Conservation (phyloP, 2,113 vertebrate genomes). For the Myotis davidii region DNA sequence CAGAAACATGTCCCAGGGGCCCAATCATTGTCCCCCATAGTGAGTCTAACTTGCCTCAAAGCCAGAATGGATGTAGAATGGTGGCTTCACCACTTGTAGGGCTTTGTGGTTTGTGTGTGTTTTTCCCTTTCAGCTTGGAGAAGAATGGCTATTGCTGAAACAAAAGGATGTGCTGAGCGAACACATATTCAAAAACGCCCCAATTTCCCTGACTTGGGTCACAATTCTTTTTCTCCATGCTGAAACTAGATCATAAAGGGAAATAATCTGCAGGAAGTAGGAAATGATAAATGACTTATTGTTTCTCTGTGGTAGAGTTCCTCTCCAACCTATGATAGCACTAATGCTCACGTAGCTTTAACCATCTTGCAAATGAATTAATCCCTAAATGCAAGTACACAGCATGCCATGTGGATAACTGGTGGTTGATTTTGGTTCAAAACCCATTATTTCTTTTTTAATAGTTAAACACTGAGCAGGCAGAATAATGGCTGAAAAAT, state of each 20-base stretch:
- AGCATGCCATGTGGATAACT: conserved; percentile 53
- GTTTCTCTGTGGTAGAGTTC: conserved; percentile 24
- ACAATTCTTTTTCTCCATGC: conserved; percentile 71
- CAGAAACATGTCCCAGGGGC: background rate
- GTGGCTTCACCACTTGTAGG: background rate
- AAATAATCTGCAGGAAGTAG: conserved; percentile 16
- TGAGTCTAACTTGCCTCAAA: background rate
- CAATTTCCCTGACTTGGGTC: conserved; percentile 68
- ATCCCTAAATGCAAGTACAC: conserved; percentile 18
- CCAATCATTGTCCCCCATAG: background rate
- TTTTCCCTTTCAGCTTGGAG: background rate
- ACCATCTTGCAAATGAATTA: conserved; percentile 48
- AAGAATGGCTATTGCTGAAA: conserved; percentile 61
- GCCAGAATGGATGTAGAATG: background rate
- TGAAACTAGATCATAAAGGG: conserved; percentile 73
- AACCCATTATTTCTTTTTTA: conserved; percentile 72
- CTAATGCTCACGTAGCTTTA: background rate
- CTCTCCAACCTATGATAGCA: background rate
- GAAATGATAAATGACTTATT: conserved; percentile 32
- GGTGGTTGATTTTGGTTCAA: conserved; percentile 76
- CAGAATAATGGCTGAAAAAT: conserved; percentile 66
- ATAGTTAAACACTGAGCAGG: conserved; percentile 41
- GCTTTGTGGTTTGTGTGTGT: background rate
- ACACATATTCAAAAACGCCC: conserved; percentile 60
- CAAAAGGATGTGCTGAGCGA: conserved; percentile 62